Evolutionary conservation across 1,140 invertebrate species (phyloP).

Genomic region (Danaus melanippus): DNA sequence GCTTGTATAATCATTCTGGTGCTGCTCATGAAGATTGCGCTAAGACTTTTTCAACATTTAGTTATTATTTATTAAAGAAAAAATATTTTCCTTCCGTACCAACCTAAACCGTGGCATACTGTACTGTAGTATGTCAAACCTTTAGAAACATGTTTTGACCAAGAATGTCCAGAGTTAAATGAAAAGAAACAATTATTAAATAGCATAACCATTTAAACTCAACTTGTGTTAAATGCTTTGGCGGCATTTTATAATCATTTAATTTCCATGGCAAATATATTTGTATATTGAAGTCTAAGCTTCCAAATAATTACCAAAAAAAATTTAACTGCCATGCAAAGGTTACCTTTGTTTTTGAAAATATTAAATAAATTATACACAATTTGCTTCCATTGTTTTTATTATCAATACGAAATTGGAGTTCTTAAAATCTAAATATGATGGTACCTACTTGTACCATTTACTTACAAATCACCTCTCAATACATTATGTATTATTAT

Average conservation of each 20-base stretch:
- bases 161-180: no score
- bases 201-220: no score
- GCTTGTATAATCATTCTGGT: conserved; percentile 13
- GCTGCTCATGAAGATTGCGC: conserved; percentile 10
- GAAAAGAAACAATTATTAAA: no score
- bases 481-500: conserved; percentile 19
- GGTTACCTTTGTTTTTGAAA: conserved; percentile 1
- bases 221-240: no score
- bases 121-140: background rate
- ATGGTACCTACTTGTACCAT: conserved; percentile 30
- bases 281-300: background rate
- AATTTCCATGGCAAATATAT: background rate
- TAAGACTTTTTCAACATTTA: conserved; percentile 1
- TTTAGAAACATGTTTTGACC: no score
- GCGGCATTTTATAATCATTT: no score
- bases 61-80: no score
- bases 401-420: conserved; percentile 35
- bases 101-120: no score
- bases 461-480: conserved; percentile 27
- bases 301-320: conserved; percentile 9
- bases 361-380: conserved; percentile 37
- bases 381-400: conserved; percentile 46
- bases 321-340: conserved; percentile 1
- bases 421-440: conserved; percentile 43
- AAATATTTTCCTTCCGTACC: no score